phyloP scores from a whole-genome alignment of 2,113 vertebrate genomes.

The Stigmatopora nigra region DNA sequence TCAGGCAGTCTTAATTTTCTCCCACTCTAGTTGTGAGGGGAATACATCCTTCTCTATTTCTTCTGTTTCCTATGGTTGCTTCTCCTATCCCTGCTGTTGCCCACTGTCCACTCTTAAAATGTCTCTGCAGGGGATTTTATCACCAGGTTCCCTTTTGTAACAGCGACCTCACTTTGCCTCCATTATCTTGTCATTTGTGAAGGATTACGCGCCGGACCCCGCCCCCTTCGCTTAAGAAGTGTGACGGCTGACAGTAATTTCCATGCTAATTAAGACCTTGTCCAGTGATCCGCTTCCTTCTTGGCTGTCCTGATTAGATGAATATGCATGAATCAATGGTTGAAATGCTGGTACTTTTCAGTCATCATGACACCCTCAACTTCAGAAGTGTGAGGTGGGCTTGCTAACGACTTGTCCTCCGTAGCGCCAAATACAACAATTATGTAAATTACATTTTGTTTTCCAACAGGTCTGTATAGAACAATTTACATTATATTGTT shows the following conservation, averaged over 20 bases:
- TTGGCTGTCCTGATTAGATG: conserved; percentile 58
- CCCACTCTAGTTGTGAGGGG: conserved; percentile 26
- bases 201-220: conserved; percentile 65
- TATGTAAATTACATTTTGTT: neutral
- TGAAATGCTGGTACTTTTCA: neutral
- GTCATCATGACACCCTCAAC: too few relatives aligned
- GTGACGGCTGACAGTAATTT: conserved; percentile 74
- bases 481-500: neutral
- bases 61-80: conserved; percentile 27
- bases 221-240: conserved; percentile 66
- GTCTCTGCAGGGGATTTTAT: conserved; percentile 65
- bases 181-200: conserved; percentile 73
- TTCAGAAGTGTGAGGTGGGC: neutral
- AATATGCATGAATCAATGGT: conserved; percentile 58
- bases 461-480: neutral
- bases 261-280: conserved; percentile 66
- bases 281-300: conserved; percentile 46
- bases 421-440: neutral
- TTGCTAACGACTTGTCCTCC: neutral
- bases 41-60: conserved; percentile 20
- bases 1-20: conserved; percentile 9
- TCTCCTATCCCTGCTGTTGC: conserved; percentile 17
- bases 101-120: conserved; percentile 52
- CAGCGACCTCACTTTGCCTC: conserved; percentile 60
- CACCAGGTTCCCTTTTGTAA: conserved; percentile 62